phyloP scores from a whole-genome alignment of 2,888 invertebrate species.

The Branchipolynoe longqiensis region DNA sequence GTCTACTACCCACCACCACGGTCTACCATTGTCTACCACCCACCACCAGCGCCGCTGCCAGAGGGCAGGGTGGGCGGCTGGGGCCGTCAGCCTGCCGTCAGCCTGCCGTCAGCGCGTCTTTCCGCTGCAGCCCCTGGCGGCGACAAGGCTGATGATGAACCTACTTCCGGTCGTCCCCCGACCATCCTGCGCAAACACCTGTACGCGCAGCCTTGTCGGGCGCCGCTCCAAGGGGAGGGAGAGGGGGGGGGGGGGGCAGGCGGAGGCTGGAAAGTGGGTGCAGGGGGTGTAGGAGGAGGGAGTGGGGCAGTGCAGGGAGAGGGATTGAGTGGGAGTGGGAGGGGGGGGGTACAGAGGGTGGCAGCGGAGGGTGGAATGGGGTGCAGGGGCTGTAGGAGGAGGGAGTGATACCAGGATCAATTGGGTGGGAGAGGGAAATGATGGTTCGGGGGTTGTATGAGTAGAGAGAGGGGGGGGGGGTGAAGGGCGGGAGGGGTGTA shows the following conservation, averaged over 20 bases:
- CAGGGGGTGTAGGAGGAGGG: background rate
- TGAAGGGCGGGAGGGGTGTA: background rate
- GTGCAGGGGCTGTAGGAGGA: background rate
- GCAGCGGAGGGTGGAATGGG: background rate
- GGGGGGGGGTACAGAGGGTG: background rate
- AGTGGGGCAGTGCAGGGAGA: background rate
- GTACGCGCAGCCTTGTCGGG: background rate
- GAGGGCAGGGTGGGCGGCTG: background rate
- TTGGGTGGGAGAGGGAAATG: background rate
- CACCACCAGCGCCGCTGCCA: background rate
- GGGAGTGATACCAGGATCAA: background rate
- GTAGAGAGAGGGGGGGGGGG: too few relatives aligned
- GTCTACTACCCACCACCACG: too few relatives aligned
- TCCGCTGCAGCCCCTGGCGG: conserved; percentile 9
- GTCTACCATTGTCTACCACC: too few relatives aligned
- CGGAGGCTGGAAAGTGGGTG: background rate
- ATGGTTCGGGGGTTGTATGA: too few relatives aligned
- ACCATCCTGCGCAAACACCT: conserved; percentile 26
- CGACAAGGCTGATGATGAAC: conserved; percentile 40
- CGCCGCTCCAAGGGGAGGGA: background rate
- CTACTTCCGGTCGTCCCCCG: conserved; percentile 4
- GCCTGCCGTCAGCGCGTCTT: background rate
- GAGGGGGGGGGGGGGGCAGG: background rate
- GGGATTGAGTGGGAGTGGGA: background rate
- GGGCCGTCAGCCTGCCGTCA: too few relatives aligned